Base-by-base conservation (phyloP, 2,888 invertebrate genomes). In the Periphyllus acericola region DNA sequence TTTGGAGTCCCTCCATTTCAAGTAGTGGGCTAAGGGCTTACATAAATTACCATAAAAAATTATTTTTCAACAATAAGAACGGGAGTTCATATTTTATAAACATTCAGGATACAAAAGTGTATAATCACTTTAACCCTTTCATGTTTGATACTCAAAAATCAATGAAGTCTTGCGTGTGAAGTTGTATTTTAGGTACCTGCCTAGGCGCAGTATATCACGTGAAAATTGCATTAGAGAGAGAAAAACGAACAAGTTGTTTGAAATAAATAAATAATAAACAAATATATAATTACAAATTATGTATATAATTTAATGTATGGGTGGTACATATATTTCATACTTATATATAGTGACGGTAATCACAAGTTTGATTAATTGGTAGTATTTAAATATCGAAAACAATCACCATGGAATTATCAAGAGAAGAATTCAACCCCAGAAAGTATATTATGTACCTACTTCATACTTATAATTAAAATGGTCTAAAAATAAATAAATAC, bases 141-240 rank as follows among this genome's bases (percentile, higher is more conserved):
- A 75, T 75, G n/a, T n/a, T 75, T 60, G 36, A 40, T 60, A 60
- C 74, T 36, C 25, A 60, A 75, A 83, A 83, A 75, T 75, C 74
- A 66, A 83, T 83, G 36, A 75, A 75, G 36, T 83, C 29, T 75
- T 29, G 83, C 83, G 75, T 83, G 83, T 40, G 19, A 83, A 74
- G 29, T 36, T 83, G n/a, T 66, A 66, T 34, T 9, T 83, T 60
- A 75, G 40, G 36, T 40, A 75, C 6, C 60, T 25, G 3, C 46
- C 8, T 60, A 60, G 60, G 60, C 25, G 21, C 75, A 3, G 32
- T 46, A 29, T 82, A 32, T 40, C 60, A 83, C 60, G 40, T 29
- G 8, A 75, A 60, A 40, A 75, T 14, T 21, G 21, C 21, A 75
- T 72, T 19, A 72, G 11, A n/a, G 5, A 36, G 55, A 46, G 25